These are phyloP conservation scores for Limnephilus lunatus DNA, from an alignment of 2,888 invertebrate genomes.

Conservation along the genomic window DNA sequence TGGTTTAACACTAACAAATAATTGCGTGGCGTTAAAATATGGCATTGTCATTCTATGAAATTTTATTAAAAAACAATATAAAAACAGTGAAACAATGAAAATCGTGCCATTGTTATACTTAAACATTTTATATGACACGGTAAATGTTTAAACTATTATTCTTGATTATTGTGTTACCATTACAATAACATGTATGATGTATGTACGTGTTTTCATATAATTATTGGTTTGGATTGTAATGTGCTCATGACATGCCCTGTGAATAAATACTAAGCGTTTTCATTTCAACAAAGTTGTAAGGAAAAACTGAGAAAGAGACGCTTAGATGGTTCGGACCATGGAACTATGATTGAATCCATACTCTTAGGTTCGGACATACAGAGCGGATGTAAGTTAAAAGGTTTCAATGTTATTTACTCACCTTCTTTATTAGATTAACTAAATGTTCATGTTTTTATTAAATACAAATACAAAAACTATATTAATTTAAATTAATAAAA, in stretches of 20 bases:
- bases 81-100: neutral
- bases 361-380: too few relatives aligned
- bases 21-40: neutral
- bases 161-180: neutral
- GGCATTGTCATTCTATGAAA: neutral
- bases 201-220: neutral
- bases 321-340: too few relatives aligned
- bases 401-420: too few relatives aligned
- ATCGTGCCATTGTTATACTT: neutral
- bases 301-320: neutral
- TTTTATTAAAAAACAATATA: neutral
- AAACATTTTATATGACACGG: neutral
- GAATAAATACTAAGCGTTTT: neutral
- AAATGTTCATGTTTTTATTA: too few relatives aligned
- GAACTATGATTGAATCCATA: too few relatives aligned
- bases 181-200: neutral
- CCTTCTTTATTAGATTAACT: too few relatives aligned
- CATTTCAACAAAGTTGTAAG: neutral
- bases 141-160: neutral
- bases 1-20: neutral
- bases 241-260: neutral
- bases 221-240: neutral
- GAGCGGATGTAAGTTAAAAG: too few relatives aligned
- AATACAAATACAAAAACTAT: too few relatives aligned
- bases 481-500: too few relatives aligned